phyloP scores from a whole-genome alignment of 2,888 invertebrate species.

The Cheilosia pagana region DNA sequence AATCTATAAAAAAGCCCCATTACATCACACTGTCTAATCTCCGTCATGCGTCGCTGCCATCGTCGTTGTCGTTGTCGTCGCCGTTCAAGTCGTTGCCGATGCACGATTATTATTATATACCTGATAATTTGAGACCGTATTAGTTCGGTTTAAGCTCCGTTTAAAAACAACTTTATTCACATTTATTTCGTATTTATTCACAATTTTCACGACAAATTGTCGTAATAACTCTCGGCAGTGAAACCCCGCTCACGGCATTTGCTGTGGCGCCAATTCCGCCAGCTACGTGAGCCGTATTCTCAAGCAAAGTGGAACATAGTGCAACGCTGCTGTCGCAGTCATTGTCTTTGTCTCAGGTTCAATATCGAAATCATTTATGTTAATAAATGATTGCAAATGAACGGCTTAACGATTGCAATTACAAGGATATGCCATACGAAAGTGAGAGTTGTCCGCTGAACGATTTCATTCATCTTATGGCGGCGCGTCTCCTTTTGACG shows the following conservation, averaged over 20 bases:
- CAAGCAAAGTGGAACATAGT: slow-evolving; percentile 38
- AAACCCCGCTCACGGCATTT: slow-evolving; percentile 53
- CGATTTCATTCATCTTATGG: slow-evolving; percentile 44
- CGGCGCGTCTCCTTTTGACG: slow-evolving; percentile 30
- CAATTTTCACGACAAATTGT: slow-evolving; percentile 73
- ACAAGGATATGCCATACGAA: slow-evolving; percentile 62
- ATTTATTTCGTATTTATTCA: slow-evolving; percentile 67
- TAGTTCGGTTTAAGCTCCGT: slow-evolving; percentile 62
- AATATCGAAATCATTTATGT: slow-evolving; percentile 60
- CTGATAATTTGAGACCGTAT: slow-evolving; percentile 59
- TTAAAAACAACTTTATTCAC: slow-evolving; percentile 69
- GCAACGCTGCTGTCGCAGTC: not conserved
- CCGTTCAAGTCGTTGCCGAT: slow-evolving; percentile 6
- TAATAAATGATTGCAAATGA: slow-evolving; percentile 64
- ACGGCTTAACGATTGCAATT: slow-evolving; percentile 62
- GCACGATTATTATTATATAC: slow-evolving; percentile 25
- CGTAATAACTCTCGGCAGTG: slow-evolving; percentile 63
- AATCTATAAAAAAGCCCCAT: slow-evolving; percentile 61
- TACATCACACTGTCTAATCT: slow-evolving; percentile 71
- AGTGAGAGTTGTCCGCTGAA: slow-evolving; percentile 67
- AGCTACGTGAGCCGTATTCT: slow-evolving; percentile 67
- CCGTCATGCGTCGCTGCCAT: slow-evolving; percentile 46
- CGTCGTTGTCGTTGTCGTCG: slow-evolving; percentile 20
- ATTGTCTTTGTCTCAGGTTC: slow-evolving; percentile 58
- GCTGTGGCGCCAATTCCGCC: slow-evolving; percentile 66